Base-by-base conservation (phyloP, 2,888 invertebrate genomes). In the Orthosia gracilis region DNA sequence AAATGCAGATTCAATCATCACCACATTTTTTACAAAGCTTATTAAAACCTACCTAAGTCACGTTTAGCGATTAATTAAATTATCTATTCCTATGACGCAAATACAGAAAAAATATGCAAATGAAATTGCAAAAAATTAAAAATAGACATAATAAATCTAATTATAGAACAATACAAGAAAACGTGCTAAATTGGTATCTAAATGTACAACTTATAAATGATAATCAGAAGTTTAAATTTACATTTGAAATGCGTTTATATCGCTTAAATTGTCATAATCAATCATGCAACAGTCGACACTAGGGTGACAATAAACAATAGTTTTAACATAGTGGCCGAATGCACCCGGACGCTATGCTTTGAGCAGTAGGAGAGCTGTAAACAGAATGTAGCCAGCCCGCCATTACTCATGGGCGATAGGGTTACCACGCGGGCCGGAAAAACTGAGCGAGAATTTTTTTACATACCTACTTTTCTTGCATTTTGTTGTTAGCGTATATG, bases 311-410 rank as follows among this genome's bases (percentile, higher is more conserved):
- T 90, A 91, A 90, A 91, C 89, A 91, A 90, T 88, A 85, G 87
- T 87, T 89, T 85, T 85, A 87, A 89, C 88, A 90, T 87, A 89
- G 87, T 88, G 84, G 73, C 88, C 82, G 84, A 88, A 87, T 91
- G 89, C 88, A 90, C 87, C 87, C 87, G 85, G 87, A 89, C 87
- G 90, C 90, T 91, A 91, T 91, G 87, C 90, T 91, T 89, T 91
- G 87, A 90, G 89, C 86, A 84, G 89, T 88, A 90, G 89, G 83
- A 88, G 88, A 87, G 87, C 86, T 90, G 92, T 90, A 88, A 89
- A 91, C 90, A 90, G 82, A 87, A 89, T 87, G 83, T 77, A 86
- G 81, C 86, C 86, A 86, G 87, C 85, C 73, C 86, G 86, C 87
- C 82, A 90, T 91, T 89, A 91, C 87, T 91, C 87, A 91, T 71